Evolutionary conservation across 1,140 invertebrate species (phyloP).

Genomic region (Bradysia coprophila): DNA sequence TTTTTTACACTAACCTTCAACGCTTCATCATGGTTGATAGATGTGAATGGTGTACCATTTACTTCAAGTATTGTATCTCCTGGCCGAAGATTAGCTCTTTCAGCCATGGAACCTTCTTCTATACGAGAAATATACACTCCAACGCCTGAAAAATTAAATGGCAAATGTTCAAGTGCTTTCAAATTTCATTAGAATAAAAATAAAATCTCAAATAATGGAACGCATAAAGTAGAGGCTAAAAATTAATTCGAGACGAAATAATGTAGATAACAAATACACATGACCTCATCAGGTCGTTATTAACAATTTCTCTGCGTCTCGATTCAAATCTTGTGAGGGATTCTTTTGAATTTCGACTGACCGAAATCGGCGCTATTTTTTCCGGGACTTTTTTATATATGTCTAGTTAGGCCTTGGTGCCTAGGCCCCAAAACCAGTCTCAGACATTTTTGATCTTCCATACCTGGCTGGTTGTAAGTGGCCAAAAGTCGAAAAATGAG

Average conservation of each 20-base stretch:
- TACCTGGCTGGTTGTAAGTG: too few relatives aligned
- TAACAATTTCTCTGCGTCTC: neutral
- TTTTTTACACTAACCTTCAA: slow-evolving; percentile 74
- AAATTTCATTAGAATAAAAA: slow-evolving; percentile 12
- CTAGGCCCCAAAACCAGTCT: too few relatives aligned
- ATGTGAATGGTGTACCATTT: slow-evolving; percentile 71
- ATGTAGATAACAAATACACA: too few relatives aligned
- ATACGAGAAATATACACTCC: slow-evolving; percentile 77
- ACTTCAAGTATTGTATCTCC: slow-evolving; percentile 80
- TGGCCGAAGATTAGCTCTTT: slow-evolving; percentile 61
- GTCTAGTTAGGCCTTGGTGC: too few relatives aligned
- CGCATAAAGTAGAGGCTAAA: slow-evolving; percentile 14
- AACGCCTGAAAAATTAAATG: slow-evolving; percentile 36
- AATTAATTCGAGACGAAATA: too few relatives aligned
- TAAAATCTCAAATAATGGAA: slow-evolving; percentile 6
- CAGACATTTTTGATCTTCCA: too few relatives aligned
- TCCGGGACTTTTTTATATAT: too few relatives aligned
- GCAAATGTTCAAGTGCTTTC: slow-evolving; percentile 1
- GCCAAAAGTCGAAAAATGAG: too few relatives aligned
- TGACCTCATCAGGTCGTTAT: too few relatives aligned
- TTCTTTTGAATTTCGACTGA: too few relatives aligned
- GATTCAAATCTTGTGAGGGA: too few relatives aligned
- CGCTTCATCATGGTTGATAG: slow-evolving; percentile 71
- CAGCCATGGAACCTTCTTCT: slow-evolving; percentile 70
- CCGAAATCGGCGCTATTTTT: too few relatives aligned